Evolutionary conservation across 2,797 vertebrate species (phyloP).

Genomic region (Rhyacichthys aspro): DNA sequence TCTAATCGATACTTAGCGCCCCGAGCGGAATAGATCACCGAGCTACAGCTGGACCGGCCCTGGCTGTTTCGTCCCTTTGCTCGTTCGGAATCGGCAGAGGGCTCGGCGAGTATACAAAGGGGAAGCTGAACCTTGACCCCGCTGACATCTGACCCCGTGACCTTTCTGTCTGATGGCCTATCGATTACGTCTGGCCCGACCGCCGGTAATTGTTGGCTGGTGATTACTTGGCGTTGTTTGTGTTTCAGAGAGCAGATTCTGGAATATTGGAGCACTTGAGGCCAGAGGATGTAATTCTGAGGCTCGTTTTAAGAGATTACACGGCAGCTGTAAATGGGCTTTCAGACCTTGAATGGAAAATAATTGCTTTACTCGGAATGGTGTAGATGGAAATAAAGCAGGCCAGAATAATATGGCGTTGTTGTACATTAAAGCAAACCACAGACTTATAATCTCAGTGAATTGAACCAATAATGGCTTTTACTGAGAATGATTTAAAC

Average conservation of each 20-base stretch:
- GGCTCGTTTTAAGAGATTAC: slow-evolving; percentile 51
- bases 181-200: slow-evolving; percentile 83
- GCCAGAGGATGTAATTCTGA: slow-evolving; percentile 9
- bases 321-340: slow-evolving; percentile 15
- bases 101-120: slow-evolving; percentile 46
- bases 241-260: slow-evolving; percentile 17
- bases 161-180: slow-evolving; percentile 85
- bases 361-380: slow-evolving; percentile 54
- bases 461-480: not conserved
- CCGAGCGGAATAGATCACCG: slow-evolving; percentile 61
- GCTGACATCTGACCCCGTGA: slow-evolving; percentile 71
- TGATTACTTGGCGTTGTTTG: slow-evolving; percentile 76
- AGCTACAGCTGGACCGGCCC: slow-evolving; percentile 68
- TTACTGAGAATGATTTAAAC: not conserved
- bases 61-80: slow-evolving; percentile 68
- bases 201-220: slow-evolving; percentile 72
- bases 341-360: slow-evolving; percentile 37
- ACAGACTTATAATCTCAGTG: not conserved
- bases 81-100: slow-evolving; percentile 74
- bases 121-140: slow-evolving; percentile 69
- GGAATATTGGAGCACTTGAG: slow-evolving; percentile 43
- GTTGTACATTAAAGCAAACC: slow-evolving; percentile 1
- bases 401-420: slow-evolving; percentile 30
- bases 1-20: slow-evolving; percentile 74
- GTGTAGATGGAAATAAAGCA: slow-evolving; percentile 53